phyloP scores from a whole-genome alignment of 2,113 vertebrate species.

The Amblyopsis rosae region DNA sequence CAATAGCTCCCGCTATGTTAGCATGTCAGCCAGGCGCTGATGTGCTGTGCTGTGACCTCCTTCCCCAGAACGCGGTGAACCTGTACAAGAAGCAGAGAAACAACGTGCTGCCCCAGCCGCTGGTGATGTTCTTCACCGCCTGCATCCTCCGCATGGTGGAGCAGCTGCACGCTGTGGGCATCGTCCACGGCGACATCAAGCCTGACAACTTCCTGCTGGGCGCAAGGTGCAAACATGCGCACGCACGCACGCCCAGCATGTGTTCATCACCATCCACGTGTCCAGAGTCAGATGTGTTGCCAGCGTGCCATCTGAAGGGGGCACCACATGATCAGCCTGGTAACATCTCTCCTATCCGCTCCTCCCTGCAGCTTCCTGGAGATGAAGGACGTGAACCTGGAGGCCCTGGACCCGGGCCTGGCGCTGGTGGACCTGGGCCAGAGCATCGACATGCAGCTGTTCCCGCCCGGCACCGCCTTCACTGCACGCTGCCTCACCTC shows the following conservation, averaged over 20 bases:
- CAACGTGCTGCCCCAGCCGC: conserved; percentile 88
- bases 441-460: conserved; percentile 92
- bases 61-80: conserved; percentile 86
- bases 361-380: conserved; percentile 83
- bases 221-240: conserved; percentile 75
- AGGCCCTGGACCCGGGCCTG: conserved; percentile 83
- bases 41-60: background rate
- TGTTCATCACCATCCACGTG: too few species aligned
- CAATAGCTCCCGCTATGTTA: background rate
- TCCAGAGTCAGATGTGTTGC: too few species aligned
- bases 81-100: conserved; percentile 84
- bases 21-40: too few species aligned
- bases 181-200: conserved; percentile 95
- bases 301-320: too few species aligned
- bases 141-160: conserved; percentile 90
- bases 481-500: conserved; percentile 87
- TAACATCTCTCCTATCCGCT: background rate
- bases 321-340: background rate
- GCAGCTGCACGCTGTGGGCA: conserved; percentile 78
- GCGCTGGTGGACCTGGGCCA: conserved; percentile 91
- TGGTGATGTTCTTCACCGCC: conserved; percentile 85
- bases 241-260: too few species aligned
- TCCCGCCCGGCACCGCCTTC: conserved; percentile 86
- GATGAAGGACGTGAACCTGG: conserved; percentile 70
- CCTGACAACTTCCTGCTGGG: conserved; percentile 95